A percentile compares a stretch with the other conserved stretches of the same genome.
Conservation (phyloP, 2,888 invertebrate genomes). For the Aspidapion aeneum region DNA sequence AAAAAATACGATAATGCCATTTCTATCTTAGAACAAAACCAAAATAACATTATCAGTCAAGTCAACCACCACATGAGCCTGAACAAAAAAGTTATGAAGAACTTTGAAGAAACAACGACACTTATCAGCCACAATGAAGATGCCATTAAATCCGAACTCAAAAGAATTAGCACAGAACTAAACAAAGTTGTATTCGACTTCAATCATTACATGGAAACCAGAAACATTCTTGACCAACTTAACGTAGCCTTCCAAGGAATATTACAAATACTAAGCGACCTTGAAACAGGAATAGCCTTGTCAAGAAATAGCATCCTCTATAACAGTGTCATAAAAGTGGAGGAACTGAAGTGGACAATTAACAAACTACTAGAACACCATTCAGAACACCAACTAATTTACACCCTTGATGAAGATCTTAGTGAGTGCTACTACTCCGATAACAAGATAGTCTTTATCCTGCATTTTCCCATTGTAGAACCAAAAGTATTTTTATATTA, state of each 20-base stretch:
- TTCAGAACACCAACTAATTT: neutral
- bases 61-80: conserved; percentile 7
- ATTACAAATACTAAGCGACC: conserved; percentile 5
- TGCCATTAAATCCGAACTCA: neutral
- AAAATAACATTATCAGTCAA: conserved; percentile 10
- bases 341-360: conserved; percentile 8
- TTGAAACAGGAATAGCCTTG: neutral
- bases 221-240: conserved; percentile 7
- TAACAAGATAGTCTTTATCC: conserved; percentile 2
- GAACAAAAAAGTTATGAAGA: conserved; percentile 9
- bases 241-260: conserved; percentile 1
- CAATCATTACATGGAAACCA: conserved; percentile 1
- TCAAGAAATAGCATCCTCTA: conserved; percentile 4
- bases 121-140: neutral
- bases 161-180: neutral
- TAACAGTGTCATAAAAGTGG: neutral
- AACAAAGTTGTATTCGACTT: conserved; percentile 6
- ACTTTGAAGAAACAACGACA: conserved; percentile 1
- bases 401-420: neutral
- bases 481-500: conserved; percentile 4
- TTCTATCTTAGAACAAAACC: conserved; percentile 1
- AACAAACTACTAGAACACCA: conserved; percentile 1
- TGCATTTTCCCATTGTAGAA: conserved; percentile 5
- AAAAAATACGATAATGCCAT: conserved; percentile 11
- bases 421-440: neutral